These are phyloP conservation scores for Tor tambroides DNA, from an alignment of 2,113 vertebrate genomes.

Conservation along the genomic window DNA sequence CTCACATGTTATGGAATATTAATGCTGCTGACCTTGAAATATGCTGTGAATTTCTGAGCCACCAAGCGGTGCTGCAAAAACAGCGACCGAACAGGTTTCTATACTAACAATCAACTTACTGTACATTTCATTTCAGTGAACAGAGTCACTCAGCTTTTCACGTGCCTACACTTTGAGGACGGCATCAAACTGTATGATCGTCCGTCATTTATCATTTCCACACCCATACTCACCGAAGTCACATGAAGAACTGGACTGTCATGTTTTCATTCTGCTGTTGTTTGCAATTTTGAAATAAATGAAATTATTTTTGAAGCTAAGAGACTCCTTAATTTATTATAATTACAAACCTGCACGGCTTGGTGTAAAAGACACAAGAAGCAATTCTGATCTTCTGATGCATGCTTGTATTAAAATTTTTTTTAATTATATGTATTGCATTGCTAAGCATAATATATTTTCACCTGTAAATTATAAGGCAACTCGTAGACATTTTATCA, in stretches of 20 bases:
- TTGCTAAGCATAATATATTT: not conserved
- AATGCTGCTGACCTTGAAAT: conserved; percentile 18
- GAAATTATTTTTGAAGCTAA: conserved; percentile 69
- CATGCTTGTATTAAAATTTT: too few relatives aligned
- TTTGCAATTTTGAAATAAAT: conserved; percentile 70
- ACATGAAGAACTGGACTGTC: conserved; percentile 46
- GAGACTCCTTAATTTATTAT: not conserved
- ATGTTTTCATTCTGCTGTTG: conserved; percentile 70
- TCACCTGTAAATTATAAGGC: not conserved
- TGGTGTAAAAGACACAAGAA: not conserved
- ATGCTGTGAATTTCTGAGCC: not conserved
- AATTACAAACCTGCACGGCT: not conserved
- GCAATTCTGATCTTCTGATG: not conserved
- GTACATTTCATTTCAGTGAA: not conserved
- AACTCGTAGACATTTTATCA: not conserved
- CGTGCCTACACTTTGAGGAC: conserved; percentile 63
- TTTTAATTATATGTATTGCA: not conserved
- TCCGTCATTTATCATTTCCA: conserved; percentile 18
- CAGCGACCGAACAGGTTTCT: not conserved
- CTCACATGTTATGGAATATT: conserved; percentile 4
- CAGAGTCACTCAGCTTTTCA: not conserved
- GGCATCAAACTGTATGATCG: not conserved
- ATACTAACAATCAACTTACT: not conserved
- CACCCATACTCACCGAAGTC: conserved; percentile 28
- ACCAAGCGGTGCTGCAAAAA: too few relatives aligned